A percentile compares a stretch with the other conserved stretches of the same genome.
Conservation (phyloP, 92 coral and sea anemone species). For the Palythoa caribaeorum region DNA sequence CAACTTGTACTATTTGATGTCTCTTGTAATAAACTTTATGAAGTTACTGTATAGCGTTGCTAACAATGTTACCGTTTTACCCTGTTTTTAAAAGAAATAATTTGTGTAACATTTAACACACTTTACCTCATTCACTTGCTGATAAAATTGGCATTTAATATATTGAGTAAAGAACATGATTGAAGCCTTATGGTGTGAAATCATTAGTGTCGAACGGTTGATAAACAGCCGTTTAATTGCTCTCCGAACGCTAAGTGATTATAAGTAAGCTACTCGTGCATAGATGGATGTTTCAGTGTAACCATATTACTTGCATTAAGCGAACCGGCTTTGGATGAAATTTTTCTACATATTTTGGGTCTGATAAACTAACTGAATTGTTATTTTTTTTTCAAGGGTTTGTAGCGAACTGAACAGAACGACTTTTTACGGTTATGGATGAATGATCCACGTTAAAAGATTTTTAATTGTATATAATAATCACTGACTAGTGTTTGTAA, state of each 20-base stretch:
- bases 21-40: background rate
- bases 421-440: background rate
- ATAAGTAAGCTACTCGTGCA: background rate
- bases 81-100: background rate
- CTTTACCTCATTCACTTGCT: background rate
- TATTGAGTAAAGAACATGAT: background rate
- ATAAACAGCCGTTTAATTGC: background rate
- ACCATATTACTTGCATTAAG: background rate
- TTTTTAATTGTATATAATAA: conserved; percentile 15
- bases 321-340: background rate
- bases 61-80: background rate
- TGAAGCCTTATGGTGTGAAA: background rate
- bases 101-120: background rate
- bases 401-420: background rate
- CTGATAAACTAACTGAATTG: background rate
- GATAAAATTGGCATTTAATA: background rate
- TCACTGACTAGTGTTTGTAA: conserved; percentile 15
- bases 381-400: background rate
- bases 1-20: no score
- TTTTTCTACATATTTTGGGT: background rate
- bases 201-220: background rate
- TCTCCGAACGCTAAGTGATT: background rate
- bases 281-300: background rate
- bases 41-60: background rate
- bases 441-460: background rate